Base-by-base conservation (phyloP, 2,797 vertebrate species). In the Pseudochirops corinnae region DNA sequence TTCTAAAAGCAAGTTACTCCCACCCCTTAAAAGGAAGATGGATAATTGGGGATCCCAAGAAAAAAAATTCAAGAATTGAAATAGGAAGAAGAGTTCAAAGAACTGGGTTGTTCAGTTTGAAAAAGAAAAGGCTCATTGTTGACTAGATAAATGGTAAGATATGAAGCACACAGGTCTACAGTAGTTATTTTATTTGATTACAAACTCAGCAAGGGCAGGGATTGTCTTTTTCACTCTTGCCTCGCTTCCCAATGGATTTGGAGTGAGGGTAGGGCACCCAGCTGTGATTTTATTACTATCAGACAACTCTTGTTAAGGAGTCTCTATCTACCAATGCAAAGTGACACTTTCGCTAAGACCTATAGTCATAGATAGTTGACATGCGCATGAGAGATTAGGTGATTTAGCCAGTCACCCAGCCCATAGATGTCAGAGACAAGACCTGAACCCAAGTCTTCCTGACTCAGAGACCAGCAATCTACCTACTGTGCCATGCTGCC, bases 61-160 rank as follows among this genome's bases (percentile, higher is more conserved):
- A 97, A 98, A 96, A 96, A 82, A 82, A 97, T 93, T 90, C 92
- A 58, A 90, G 93, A 93, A 94, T 26, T 55, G 96, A 92, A 97
- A 95, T 39, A 57, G 92, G 62, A 60, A 97, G 91, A 92, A 93
- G 74, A 96, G 56, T 11, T 93, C 53, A 96, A 94, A 24, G 74
- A 90, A 91, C 21, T 7, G 90, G 56, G 31, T 94, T 46, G n/a
- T 58, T 92, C 58, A 33, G 56, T 82, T 58, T 93, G 56, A 87
- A 94, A 93, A 92, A 95, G 50, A 39, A 60, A 95, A 93, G 55
- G 58, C 52, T 94, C 11, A 2, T 4, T 62, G 90, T 29, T 55
- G 82, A 55, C 52, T 55, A 82, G 18, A 82, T 82, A 82, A 82
- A 82, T 21, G 14, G 33, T 74, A 74, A 74, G 14, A 74, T 74